These are phyloP conservation scores for Seriola aureovittata DNA, from an alignment of 2,113 vertebrate species.

Conservation along the genomic window DNA sequence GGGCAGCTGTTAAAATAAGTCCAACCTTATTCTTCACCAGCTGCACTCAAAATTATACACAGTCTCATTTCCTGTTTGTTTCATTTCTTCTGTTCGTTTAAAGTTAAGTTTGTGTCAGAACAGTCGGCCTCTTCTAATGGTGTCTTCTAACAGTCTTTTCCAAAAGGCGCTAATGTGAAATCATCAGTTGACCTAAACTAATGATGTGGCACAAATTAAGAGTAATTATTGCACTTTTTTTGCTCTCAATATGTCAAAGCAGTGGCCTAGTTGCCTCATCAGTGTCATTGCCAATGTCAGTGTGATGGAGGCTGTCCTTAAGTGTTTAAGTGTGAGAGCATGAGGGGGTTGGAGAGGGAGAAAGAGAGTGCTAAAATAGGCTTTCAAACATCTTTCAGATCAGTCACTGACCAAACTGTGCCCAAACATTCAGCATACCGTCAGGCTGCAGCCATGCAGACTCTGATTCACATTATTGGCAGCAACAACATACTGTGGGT, in stretches of 20 bases:
- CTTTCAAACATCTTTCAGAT: conserved; percentile 19
- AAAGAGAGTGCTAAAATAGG: conserved; percentile 27
- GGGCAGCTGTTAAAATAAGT: conserved; percentile 40
- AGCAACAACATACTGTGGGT: conserved; percentile 4
- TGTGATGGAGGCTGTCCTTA: conserved; percentile 48
- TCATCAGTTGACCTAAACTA: conserved; percentile 54
- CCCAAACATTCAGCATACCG: conserved; percentile 34
- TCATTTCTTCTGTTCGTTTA: conserved; percentile 29
- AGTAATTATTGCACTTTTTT: conserved; percentile 53
- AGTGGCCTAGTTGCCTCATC: conserved; percentile 71
- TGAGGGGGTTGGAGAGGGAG: not conserved
- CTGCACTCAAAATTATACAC: conserved; percentile 23
- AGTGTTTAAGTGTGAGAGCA: conserved; percentile 7
- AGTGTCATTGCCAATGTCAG: conserved; percentile 51
- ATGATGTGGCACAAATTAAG: conserved; percentile 70
- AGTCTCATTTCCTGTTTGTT: conserved; percentile 8
- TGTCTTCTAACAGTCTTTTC: not conserved
- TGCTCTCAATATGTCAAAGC: conserved; percentile 81
- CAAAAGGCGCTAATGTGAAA: conserved; percentile 26
- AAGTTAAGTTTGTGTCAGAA: conserved; percentile 43
- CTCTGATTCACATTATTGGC: conserved; percentile 33
- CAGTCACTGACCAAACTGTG: conserved; percentile 9
- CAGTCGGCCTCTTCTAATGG: conserved; percentile 30
- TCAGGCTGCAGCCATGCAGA: conserved; percentile 18
- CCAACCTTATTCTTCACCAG: conserved; percentile 39